Conservation (phyloP, 2,797 vertebrate species). For the Knipowitschia caucasica region DNA sequence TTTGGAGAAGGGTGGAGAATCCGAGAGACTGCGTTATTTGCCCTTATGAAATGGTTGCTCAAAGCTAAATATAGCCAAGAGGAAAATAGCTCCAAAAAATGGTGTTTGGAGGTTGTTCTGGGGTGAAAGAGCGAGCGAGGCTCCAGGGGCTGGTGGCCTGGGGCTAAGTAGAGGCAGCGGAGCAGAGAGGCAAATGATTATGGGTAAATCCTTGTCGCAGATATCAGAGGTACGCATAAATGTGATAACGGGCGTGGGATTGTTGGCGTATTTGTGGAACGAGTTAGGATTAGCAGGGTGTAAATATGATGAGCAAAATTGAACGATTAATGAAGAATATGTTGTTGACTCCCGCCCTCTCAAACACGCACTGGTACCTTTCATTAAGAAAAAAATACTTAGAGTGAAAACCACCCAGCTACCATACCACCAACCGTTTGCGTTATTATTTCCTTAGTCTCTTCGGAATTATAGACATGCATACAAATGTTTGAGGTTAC, state of each 20-base stretch:
- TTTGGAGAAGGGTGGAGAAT: constrained; percentile 7
- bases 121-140: constrained; percentile 25
- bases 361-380: neutral
- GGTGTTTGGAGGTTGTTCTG: constrained; percentile 45
- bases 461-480: too few species aligned
- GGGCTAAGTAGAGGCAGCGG: constrained; percentile 44
- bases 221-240: constrained; percentile 31
- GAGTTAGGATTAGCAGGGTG: constrained; percentile 11
- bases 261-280: constrained; percentile 27
- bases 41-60: constrained; percentile 13
- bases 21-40: constrained; percentile 9
- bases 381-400: too few species aligned
- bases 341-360: neutral
- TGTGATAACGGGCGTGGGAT: constrained; percentile 47
- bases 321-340: neutral
- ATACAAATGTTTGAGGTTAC: too few species aligned
- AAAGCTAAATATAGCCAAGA: constrained; percentile 52
- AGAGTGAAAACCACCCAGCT: too few species aligned
- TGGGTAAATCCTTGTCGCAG: constrained; percentile 54
- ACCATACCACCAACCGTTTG: too few species aligned
- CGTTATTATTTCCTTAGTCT: too few species aligned
- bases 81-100: constrained; percentile 20
- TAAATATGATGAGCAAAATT: neutral
- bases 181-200: constrained; percentile 51
- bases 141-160: constrained; percentile 45